phyloP scores from a whole-genome alignment of 2,888 invertebrate species.

The Dryadula phaetusa region DNA sequence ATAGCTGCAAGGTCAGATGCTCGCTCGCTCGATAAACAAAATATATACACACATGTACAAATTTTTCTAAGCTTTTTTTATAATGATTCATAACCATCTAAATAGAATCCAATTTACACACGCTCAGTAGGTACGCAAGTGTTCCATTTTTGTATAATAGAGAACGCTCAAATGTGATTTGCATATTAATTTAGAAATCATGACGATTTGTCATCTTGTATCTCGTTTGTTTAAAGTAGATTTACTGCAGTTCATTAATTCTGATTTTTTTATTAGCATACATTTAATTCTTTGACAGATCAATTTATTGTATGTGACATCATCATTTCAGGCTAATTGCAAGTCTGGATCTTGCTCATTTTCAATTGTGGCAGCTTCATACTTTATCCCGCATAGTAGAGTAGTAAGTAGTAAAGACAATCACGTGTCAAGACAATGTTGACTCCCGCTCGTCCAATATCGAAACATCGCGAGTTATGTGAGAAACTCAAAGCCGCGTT shows the following conservation, averaged over 20 bases:
- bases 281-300: slow-evolving; percentile 37
- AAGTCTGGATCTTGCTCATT: too few relatives aligned
- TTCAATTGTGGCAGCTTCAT: too few relatives aligned
- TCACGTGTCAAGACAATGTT: too few relatives aligned
- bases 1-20: too few relatives aligned
- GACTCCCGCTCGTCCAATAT: too few relatives aligned
- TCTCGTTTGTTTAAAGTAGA: slow-evolving; percentile 23
- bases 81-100: background rate
- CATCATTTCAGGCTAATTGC: too few relatives aligned
- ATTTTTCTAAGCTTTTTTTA: background rate
- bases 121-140: background rate
- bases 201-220: slow-evolving; percentile 8
- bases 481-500: too few relatives aligned
- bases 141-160: background rate
- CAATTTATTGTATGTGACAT: slow-evolving; percentile 40
- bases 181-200: slow-evolving; percentile 19
- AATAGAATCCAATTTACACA: background rate
- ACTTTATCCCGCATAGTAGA: too few relatives aligned
- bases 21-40: too few relatives aligned
- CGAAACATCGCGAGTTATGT: too few relatives aligned
- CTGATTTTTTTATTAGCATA: slow-evolving; percentile 25
- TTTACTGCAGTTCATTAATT: slow-evolving; percentile 23
- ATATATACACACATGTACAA: too few relatives aligned
- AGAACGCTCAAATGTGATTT: slow-evolving; percentile 4
- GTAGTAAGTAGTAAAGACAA: too few relatives aligned